Evolutionary conservation across 2,113 vertebrate genomes (phyloP).

Genomic region (Euleptes europaea): DNA sequence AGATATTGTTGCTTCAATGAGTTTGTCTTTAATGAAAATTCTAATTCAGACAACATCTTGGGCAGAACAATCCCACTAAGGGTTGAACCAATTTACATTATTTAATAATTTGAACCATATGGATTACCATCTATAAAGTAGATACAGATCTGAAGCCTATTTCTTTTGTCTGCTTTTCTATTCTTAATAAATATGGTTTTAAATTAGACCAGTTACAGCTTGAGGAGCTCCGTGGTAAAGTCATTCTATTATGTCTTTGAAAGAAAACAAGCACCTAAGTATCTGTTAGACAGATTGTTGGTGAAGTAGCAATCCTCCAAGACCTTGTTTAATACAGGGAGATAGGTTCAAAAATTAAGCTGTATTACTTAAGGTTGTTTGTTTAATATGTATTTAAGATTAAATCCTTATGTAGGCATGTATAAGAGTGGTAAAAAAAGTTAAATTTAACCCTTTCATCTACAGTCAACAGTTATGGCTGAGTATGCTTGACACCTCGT

Average conservation of each 20-base stretch:
- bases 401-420: too few relatives aligned
- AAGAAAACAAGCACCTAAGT: background rate
- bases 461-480: background rate
- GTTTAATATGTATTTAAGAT: too few relatives aligned
- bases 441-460: background rate
- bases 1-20: background rate
- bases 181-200: slow-evolving; percentile 5
- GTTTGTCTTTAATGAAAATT: background rate
- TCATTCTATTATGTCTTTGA: background rate
- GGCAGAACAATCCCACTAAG: slow-evolving; percentile 3
- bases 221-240: background rate
- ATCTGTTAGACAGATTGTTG: background rate
- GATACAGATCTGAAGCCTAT: background rate
- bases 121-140: background rate
- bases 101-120: slow-evolving; percentile 10
- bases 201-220: background rate
- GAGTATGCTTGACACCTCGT: background rate
- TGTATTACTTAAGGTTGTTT: background rate
- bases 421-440: background rate
- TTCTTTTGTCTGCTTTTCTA: background rate
- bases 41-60: background rate
- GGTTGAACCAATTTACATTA: background rate
- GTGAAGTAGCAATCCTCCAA: background rate
- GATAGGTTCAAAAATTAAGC: background rate
- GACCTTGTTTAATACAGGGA: background rate